These are phyloP conservation scores for Eupithecia vulgata DNA, from an alignment of 2,888 invertebrate genomes.

Conservation along the genomic window DNA sequence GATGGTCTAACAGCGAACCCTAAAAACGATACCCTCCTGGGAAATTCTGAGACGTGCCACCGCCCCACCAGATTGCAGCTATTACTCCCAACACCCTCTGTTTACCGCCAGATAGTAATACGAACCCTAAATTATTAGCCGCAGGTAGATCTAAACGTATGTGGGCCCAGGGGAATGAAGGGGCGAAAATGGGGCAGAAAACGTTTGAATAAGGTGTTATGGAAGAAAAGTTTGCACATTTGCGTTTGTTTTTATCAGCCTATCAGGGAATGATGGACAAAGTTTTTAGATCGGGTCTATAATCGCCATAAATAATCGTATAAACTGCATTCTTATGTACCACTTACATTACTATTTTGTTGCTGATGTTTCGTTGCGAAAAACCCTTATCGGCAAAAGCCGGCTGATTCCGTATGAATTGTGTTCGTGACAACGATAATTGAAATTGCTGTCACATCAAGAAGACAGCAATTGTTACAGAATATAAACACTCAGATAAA, in stretches of 20 bases:
- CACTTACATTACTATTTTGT: neutral
- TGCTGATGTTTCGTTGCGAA: neutral
- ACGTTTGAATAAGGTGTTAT: constrained; percentile 39
- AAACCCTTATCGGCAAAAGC: no score
- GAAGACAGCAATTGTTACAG: neutral
- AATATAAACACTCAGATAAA: neutral
- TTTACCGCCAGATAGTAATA: constrained; percentile 76
- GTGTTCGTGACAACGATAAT: neutral
- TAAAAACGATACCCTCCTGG: constrained; percentile 64
- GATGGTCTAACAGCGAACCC: neutral
- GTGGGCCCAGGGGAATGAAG: constrained; percentile 36
- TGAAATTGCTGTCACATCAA: neutral
- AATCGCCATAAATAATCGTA: neutral
- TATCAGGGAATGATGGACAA: constrained; percentile 8
- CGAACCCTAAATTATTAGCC: constrained; percentile 74
- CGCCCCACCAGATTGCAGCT: constrained; percentile 75
- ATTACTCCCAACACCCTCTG: constrained; percentile 76
- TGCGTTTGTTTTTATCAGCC: constrained; percentile 15
- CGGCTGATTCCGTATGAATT: neutral
- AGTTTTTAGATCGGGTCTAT: constrained; percentile 1
- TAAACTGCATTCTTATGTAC: neutral
- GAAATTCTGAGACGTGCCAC: constrained; percentile 74
- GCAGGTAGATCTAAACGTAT: constrained; percentile 46
- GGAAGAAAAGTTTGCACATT: constrained; percentile 39
- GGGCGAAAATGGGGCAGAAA: constrained; percentile 54